Conservation (phyloP, 2,888 invertebrate species). For the Drosophila ustulata region DNA sequence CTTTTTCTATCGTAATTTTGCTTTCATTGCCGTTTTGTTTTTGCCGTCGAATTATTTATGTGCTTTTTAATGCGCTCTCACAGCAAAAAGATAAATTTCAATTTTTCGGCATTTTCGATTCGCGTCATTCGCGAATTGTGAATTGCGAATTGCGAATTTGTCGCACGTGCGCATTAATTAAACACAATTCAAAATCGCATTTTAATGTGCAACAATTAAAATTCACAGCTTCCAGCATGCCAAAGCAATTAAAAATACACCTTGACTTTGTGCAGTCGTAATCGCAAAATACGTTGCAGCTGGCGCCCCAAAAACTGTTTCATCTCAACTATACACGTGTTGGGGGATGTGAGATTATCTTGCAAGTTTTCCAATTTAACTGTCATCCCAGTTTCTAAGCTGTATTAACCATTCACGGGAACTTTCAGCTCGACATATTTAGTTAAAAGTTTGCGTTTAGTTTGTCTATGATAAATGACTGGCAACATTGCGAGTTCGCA, state of each 20-base stretch:
- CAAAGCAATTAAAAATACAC: slow-evolving; percentile 32
- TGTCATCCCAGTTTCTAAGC: slow-evolving; percentile 14
- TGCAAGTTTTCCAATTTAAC: slow-evolving; percentile 28
- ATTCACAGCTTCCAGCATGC: background rate
- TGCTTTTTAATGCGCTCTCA: slow-evolving; percentile 50
- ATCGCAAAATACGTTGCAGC: slow-evolving; percentile 23
- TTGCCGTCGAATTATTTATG: slow-evolving; percentile 41
- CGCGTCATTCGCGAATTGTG: background rate
- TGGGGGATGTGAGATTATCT: background rate
- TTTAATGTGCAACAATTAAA: slow-evolving; percentile 19
- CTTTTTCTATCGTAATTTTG: slow-evolving; percentile 2
- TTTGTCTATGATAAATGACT: background rate
- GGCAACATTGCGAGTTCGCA: too few relatives aligned
- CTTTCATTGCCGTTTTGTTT: background rate
- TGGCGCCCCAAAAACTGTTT: slow-evolving; percentile 17
- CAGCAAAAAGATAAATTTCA: slow-evolving; percentile 10
- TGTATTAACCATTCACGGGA: slow-evolving; percentile 12
- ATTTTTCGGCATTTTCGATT: slow-evolving; percentile 4
- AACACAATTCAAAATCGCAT: slow-evolving; percentile 51
- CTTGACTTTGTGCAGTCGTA: slow-evolving; percentile 17
- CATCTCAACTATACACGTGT: background rate
- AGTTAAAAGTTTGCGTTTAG: slow-evolving; percentile 6
- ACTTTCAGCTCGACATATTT: background rate
- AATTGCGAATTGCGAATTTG: slow-evolving; percentile 40
- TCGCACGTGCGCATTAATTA: slow-evolving; percentile 52